Base-by-base conservation (phyloP, 1,140 invertebrate species). In the Drosophila neocordata region DNA sequence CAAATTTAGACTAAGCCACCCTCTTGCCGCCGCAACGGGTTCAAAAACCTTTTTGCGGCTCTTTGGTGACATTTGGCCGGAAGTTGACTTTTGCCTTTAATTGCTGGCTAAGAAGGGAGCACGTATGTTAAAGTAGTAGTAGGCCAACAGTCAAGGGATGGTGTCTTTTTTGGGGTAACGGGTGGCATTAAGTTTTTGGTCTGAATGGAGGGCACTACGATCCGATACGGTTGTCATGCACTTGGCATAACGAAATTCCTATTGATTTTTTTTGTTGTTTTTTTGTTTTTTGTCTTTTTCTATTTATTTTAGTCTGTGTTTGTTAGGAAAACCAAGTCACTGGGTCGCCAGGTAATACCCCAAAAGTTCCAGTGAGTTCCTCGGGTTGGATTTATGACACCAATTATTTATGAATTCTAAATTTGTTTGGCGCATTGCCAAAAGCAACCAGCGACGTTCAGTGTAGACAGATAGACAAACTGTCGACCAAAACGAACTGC, bases 381-480 rank as follows among this genome's bases (percentile, higher is more conserved):
- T 53, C 37, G 67, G 37, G 27, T 11, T 35, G 61, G 52, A 84
- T 87, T 87, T 87, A 87, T 87, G 82, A 87, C 82, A 87, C 74
- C 82, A 87, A 87, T 87, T 87, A 87, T 87, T 85, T 85, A 85
- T 85, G 82, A 85, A 85, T 85, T 82, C 83, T 57, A 85, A 85
- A 82, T 85, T 87, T 87, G 82, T 87, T 85, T 85, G 81, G 82
- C 78, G 68, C 73, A 69, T 69, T 85, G 81, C 81, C 81, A 85
- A 44, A 51, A 20, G 15, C 41, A 48, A 48, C 41, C 38, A 48
- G 41, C 48, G 56, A 35, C 56, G 56, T 20, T 15, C 41, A 38
- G n/a, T 12, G n/a, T 44, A 63, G 37, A 63, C 71, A 65, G 68
- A 55, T 60, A 56, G 35, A 15, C 38, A 24, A 57, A 62, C 74